Evolutionary conservation across 2,113 vertebrate genomes (phyloP).

Genomic region (Atractosteus spatula): DNA sequence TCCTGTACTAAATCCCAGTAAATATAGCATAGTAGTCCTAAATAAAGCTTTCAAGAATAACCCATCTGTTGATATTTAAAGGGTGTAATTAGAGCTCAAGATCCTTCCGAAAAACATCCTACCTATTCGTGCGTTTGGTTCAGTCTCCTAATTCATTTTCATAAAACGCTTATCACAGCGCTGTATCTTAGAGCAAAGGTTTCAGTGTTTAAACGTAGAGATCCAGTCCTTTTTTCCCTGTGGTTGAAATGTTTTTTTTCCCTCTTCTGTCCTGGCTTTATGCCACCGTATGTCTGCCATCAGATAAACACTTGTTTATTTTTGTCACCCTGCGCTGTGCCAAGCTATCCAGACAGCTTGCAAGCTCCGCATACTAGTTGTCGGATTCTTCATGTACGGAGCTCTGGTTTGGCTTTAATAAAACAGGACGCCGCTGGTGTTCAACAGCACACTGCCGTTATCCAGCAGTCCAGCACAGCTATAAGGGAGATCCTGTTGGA

Average conservation of each 20-base stretch:
- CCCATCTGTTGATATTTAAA: constrained; percentile 12
- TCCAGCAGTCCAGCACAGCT: too few species aligned
- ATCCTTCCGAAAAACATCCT: not conserved
- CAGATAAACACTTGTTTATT: not conserved
- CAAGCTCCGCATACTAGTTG: not conserved
- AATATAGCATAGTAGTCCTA: not conserved
- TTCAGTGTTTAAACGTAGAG: not conserved
- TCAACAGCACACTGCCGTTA: too few species aligned
- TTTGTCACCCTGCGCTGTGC: not conserved
- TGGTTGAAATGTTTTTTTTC: not conserved
- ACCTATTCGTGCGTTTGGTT: not conserved
- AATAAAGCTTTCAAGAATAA: not conserved
- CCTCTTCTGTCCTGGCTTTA: not conserved
- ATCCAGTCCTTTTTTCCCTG: too few species aligned
- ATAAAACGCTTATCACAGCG: not conserved
- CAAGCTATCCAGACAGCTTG: not conserved
- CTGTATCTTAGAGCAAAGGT: not conserved
- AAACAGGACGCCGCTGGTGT: not conserved
- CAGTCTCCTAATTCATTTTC: not conserved
- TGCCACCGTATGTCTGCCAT: not conserved
- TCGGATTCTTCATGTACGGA: not conserved
- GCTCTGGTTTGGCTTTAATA: not conserved
- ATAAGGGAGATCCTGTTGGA: too few species aligned
- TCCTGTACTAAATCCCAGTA: too few species aligned
- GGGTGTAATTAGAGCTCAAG: not conserved